Conservation (phyloP, 2,113 vertebrate species). For the Mobula birostris region DNA sequence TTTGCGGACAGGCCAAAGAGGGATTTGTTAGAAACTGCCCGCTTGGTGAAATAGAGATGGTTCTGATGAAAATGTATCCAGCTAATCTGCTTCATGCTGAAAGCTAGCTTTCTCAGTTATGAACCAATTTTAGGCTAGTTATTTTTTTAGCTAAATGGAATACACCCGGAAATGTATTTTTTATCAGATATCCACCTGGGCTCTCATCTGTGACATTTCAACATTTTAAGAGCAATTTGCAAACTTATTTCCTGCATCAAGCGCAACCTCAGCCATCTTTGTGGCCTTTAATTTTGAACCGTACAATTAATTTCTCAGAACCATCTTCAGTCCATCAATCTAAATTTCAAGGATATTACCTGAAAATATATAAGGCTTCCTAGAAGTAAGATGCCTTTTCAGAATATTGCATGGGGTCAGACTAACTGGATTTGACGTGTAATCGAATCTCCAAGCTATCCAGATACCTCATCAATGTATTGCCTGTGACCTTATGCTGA, state of each 20-base stretch:
- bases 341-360: not conserved
- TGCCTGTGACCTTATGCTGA: not conserved
- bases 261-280: not conserved
- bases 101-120: not conserved
- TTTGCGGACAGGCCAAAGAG: not conserved
- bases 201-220: constrained; percentile 22
- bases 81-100: not conserved
- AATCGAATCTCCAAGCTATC: not conserved
- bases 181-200: not conserved
- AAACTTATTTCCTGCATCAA: not conserved
- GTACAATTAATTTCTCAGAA: constrained; percentile 8
- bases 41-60: too few relatives aligned
- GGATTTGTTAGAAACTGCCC: not conserved
- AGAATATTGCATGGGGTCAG: not conserved
- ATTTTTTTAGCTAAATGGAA: not conserved
- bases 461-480: not conserved
- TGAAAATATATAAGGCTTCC: not conserved
- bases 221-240: not conserved
- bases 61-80: not conserved
- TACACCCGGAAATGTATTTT: not conserved
- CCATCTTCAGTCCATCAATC: not conserved
- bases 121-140: not conserved
- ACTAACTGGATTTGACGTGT: not conserved
- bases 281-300: not conserved
- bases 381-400: not conserved